Conservation (phyloP, 2,113 vertebrate species). For the Notechis scutatus region DNA sequence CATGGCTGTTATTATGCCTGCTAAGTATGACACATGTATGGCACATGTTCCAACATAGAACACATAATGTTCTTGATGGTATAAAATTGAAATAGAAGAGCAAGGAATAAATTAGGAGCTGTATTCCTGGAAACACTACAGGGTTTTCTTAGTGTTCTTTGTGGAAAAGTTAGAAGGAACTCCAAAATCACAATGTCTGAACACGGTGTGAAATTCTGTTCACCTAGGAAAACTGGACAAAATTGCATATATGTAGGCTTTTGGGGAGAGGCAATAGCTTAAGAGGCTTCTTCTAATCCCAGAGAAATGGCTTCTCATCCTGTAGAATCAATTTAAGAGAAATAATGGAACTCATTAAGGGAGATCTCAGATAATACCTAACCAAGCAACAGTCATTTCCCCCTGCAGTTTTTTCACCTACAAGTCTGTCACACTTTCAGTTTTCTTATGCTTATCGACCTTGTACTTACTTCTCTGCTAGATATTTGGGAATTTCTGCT, state of each 20-base stretch:
- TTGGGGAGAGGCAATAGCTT: background rate
- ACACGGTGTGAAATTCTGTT: background rate
- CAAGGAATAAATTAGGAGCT: background rate
- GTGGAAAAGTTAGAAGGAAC: background rate
- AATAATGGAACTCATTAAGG: background rate
- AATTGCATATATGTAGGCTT: background rate
- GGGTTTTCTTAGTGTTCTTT: background rate
- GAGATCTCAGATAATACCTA: background rate
- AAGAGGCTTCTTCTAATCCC: background rate
- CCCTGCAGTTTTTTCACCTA: background rate
- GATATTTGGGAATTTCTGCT: background rate
- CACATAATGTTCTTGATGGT: background rate
- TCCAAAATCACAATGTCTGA: background rate
- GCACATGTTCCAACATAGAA: background rate
- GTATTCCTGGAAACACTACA: background rate
- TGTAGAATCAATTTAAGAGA: background rate
- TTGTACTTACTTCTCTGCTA: background rate
- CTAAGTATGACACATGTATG: too few relatives aligned
- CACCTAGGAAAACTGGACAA: background rate
- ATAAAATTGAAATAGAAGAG: background rate
- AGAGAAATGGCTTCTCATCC: background rate
- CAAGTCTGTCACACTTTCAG: background rate
- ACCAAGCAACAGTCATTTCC: background rate
- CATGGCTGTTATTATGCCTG: background rate
- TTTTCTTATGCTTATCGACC: background rate